These are phyloP conservation scores for Enoplosus armatus DNA, from an alignment of 2,797 vertebrate genomes.

Conservation along the genomic window DNA sequence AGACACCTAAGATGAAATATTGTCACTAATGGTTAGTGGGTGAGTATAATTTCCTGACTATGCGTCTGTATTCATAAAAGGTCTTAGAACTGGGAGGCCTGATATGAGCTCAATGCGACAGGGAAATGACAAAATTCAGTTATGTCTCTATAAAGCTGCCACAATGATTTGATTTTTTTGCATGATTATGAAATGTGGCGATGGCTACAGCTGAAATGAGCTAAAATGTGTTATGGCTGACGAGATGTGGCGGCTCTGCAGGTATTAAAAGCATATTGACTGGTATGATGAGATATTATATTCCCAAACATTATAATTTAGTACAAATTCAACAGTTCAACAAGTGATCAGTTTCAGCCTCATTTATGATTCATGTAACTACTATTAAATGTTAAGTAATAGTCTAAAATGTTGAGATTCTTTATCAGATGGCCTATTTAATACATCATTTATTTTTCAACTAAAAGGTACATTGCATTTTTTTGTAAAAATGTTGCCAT, in stretches of 20 bases:
- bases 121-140: slow-evolving; percentile 27
- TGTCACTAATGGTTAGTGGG: slow-evolving; percentile 9
- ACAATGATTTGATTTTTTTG: slow-evolving; percentile 24
- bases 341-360: not conserved
- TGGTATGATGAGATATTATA: not conserved
- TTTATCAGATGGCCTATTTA: not conserved
- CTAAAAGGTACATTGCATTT: not conserved
- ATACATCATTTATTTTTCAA: not conserved
- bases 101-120: slow-evolving; percentile 20
- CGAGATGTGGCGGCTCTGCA: not conserved
- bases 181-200: slow-evolving; percentile 8
- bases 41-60: slow-evolving; percentile 42
- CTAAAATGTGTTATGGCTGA: not conserved
- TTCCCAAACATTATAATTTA: slow-evolving; percentile 1
- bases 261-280: not conserved
- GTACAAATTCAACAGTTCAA: not conserved
- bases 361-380: not conserved
- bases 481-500: not conserved
- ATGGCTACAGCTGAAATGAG: not conserved
- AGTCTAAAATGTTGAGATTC: not conserved
- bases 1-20: slow-evolving; percentile 32
- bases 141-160: slow-evolving; percentile 25
- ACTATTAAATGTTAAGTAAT: not conserved
- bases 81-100: not conserved
- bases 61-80: slow-evolving; percentile 15